Base-by-base conservation (phyloP, 2,888 invertebrate genomes). In the Drosophila robusta region DNA sequence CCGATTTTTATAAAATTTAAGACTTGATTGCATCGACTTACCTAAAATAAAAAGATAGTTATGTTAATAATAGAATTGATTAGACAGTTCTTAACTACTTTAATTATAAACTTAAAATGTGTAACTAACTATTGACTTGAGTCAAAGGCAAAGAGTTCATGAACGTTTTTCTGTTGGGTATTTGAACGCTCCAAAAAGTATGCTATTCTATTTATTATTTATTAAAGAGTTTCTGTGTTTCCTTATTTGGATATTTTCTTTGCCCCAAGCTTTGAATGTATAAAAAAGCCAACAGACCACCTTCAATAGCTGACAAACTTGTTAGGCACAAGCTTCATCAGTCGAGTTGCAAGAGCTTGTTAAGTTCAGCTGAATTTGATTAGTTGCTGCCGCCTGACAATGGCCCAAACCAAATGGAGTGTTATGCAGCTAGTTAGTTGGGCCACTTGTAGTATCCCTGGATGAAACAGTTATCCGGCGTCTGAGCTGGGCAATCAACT, bases 401-500 rank as follows among this genome's bases (percentile, higher is more conserved):
- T 42, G 16, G 16, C 14, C 39, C n/a, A 49, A 16, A n/a, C 38
- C 39, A 52, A 44, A 47, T 34, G 29, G 29, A 32, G 55, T 41
- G 34, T 29, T 22, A 24, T 26, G 14, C 4, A 18, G 63, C 47
- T 44, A 16, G 26, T 42, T 63, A 44, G 54, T 24, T 65, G 46
- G 26, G 32, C 51, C 61, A 51, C 42, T 63, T 26, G 56, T 47
- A 18, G 34, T 32, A 46, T 4, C 44, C 32, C n/a, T 32, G 38
- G 18, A 12, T 9, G 44, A 26, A 67, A 50, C n/a, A 41, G 39
- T 65, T 65, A 66, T 56, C 64, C 56, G 49, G 9, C 44, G 42
- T 29, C 63, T 63, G 47, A 14, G 45, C 45, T 29, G n/a, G 58
- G 58, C 68, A 69, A 69, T 69, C 47, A 69, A 60, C 18, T 66